phyloP scores from a whole-genome alignment of 2,888 invertebrate species.

The Cylloceria caligata region DNA sequence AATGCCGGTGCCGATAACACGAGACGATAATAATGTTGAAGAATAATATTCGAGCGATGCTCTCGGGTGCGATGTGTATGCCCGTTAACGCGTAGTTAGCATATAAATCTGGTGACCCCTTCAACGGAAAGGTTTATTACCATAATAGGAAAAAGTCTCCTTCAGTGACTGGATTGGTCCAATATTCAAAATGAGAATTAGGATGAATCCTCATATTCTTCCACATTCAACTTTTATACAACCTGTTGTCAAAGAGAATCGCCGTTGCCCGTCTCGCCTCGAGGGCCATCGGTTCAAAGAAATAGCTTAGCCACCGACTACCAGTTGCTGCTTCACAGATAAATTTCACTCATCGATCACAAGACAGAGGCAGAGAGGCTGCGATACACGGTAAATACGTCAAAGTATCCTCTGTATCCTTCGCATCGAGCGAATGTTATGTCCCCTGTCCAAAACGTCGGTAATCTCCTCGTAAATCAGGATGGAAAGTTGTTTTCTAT shows the following conservation, averaged over 20 bases:
- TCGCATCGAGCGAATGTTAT: constrained; percentile 45
- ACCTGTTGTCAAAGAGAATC: constrained; percentile 30
- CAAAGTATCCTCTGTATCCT: constrained; percentile 21
- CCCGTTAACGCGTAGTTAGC: constrained; percentile 72
- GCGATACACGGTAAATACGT: constrained; percentile 14
- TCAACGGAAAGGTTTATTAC: constrained; percentile 73
- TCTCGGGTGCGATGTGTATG: constrained; percentile 44
- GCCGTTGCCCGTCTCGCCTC: constrained; percentile 12
- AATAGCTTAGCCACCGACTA: background rate
- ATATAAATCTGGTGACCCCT: constrained; percentile 76
- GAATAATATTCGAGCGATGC: constrained; percentile 72
- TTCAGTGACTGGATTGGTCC: constrained; percentile 25
- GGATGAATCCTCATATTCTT: constrained; percentile 39
- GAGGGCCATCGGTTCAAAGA: background rate
- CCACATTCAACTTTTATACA: background rate
- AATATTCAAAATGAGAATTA: constrained; percentile 38
- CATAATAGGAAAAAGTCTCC: constrained; percentile 66
- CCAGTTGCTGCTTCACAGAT: constrained; percentile 26
- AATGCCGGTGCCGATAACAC: constrained; percentile 70
- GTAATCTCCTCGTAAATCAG: constrained; percentile 60
- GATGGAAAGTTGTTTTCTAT: constrained; percentile 61
- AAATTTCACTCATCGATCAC: constrained; percentile 46
- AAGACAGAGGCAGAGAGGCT: background rate
- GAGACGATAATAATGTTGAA: constrained; percentile 71
- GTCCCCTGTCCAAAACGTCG: constrained; percentile 50